Conservation (phyloP, 2,113 vertebrate genomes). For the Rhipidura dahli region DNA sequence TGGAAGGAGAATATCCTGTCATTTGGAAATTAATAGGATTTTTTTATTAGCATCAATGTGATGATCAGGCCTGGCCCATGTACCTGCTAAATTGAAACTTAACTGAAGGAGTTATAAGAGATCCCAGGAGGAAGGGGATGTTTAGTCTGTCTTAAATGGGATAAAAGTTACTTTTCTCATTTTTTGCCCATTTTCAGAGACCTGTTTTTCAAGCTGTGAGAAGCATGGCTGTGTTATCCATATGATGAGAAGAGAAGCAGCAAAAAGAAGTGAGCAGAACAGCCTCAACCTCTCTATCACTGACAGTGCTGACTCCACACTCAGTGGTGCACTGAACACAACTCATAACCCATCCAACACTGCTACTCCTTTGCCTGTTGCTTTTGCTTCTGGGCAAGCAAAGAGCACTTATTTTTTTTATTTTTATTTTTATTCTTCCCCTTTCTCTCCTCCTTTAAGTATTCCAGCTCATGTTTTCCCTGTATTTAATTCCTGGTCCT, state of each 20-base stretch:
- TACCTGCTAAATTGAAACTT: neutral
- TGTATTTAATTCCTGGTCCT: neutral
- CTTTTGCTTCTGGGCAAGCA: neutral
- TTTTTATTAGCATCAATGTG: neutral
- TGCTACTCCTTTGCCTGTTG: neutral
- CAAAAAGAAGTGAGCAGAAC: neutral
- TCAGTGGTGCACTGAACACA: neutral
- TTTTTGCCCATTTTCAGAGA: neutral
- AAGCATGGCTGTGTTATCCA: neutral
- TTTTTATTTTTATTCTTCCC: neutral
- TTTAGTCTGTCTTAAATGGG: neutral
- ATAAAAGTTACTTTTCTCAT: neutral
- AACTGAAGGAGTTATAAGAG: neutral
- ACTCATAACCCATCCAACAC: neutral
- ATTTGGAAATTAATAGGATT: neutral
- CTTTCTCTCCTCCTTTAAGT: neutral
- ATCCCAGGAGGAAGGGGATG: neutral
- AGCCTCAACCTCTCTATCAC: neutral
- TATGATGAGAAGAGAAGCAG: neutral
- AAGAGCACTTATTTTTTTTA: neutral
- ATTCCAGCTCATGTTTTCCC: neutral
- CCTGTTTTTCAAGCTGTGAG: neutral
- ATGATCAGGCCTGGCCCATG: neutral
- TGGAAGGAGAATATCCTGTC: neutral
- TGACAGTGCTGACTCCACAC: neutral